Evolutionary conservation across 1,140 invertebrate genomes (phyloP), one percentile per base, ranked within the genome.

Genomic region (Philotrypesis tridentata): DNA sequence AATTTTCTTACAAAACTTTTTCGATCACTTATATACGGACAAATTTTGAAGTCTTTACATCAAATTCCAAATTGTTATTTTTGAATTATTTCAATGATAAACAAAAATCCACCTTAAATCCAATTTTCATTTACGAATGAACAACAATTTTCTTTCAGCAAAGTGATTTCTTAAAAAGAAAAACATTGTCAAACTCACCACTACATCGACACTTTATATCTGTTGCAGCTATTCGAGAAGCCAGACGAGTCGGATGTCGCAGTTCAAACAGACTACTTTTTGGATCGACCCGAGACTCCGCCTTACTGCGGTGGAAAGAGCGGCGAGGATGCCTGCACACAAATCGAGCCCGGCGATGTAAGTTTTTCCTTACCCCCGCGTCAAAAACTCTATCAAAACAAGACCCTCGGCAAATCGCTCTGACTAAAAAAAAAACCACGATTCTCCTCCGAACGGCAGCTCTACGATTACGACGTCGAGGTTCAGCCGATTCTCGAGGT

Each of bases 381-480:
- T 55, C 17, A 21, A 17, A 55, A 55, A n/a, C 1, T 37, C 9
- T 3, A 37, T 37, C 33, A 9, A 37, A 5, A 9, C 33, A 37
- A 5, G 9, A 37, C 9, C 9, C 4, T 5, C 33, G 9, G 33
- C 3, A 37, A 37, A 9, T 37, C 33, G 9, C 9, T 37, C 21
- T 21, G 4, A 21, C 14, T 55, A 65, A 65, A 65, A 65, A 29
- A n/a, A n/a, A n/a, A n/a, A n/a, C n/a, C 23, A 9, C 61, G 7
- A 27, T 33, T 79, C 65, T 85, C 87, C 65, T 85, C 87, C 4
- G 9, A 37, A 37, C 9, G 3, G 40, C 87, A 95, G 94, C 91
- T 97, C n/a, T 97, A 96, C 90, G 95, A 98, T 91, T 98, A 97
- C 91, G 97, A 98, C 90, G 91, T 94, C 85, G 97, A 98, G 90